Conservation (phyloP, 2,797 vertebrate species). For the Serranus cabrilla region DNA sequence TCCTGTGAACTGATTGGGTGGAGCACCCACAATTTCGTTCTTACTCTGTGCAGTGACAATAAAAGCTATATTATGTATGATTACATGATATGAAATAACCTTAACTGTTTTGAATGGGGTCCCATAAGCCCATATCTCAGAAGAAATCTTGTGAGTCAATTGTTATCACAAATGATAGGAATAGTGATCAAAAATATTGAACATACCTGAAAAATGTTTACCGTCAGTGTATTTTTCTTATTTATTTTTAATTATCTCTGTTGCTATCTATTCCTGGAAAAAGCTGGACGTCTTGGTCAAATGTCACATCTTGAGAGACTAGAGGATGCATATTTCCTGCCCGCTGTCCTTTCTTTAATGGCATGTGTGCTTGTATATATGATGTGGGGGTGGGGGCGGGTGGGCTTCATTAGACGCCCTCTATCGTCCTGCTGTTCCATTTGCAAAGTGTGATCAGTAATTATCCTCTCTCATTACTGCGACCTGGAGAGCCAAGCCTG, state of each 20-base stretch:
- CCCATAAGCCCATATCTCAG: neutral
- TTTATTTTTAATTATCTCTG: neutral
- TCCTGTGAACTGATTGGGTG: too few species aligned
- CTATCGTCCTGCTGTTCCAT: slow-evolving; percentile 67
- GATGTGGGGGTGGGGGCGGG: neutral
- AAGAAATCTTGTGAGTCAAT: neutral
- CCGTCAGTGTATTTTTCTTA: neutral
- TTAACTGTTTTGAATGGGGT: neutral
- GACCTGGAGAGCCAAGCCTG: slow-evolving; percentile 69
- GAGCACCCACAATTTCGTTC: too few species aligned
- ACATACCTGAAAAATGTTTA: neutral
- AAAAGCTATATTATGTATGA: neutral
- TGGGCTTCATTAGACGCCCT: slow-evolving; percentile 55
- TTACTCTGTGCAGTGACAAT: too few species aligned
- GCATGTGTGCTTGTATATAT: slow-evolving; percentile 4
- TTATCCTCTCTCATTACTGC: slow-evolving; percentile 78
- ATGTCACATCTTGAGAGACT: neutral
- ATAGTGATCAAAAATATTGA: neutral
- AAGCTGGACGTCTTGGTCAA: neutral
- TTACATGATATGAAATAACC: neutral
- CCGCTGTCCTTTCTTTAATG: neutral
- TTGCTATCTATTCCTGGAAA: neutral
- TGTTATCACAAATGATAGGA: neutral
- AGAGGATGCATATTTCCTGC: neutral
- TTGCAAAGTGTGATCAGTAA: slow-evolving; percentile 81